Conservation (phyloP, 2,113 vertebrate genomes). For the Labeo rohita region DNA sequence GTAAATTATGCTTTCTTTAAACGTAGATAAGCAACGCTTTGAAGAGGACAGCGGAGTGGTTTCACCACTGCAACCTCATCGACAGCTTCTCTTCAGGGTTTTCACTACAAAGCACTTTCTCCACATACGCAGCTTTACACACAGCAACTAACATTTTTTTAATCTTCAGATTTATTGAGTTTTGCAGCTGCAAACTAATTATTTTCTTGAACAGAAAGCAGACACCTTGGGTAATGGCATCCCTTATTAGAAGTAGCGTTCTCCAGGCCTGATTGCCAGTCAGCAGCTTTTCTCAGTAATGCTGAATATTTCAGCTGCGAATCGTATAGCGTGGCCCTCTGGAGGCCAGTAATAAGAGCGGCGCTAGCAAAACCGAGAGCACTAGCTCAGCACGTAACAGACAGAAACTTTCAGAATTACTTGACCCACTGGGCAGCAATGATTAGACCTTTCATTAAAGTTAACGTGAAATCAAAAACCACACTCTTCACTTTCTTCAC, state of each 20-base stretch:
- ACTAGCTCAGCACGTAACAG: slow-evolving; percentile 32
- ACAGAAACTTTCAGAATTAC: slow-evolving; percentile 34
- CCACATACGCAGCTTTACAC: not conserved
- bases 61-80: not conserved
- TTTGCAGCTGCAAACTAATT: slow-evolving; percentile 10
- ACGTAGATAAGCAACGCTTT: not conserved
- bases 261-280: slow-evolving; percentile 24
- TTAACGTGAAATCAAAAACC: not conserved
- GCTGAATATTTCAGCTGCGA: slow-evolving; percentile 30
- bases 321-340: slow-evolving; percentile 30
- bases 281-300: slow-evolving; percentile 26
- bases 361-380: slow-evolving; percentile 30
- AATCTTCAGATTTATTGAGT: slow-evolving; percentile 31
- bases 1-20: not conserved
- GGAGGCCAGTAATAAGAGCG: slow-evolving; percentile 29
- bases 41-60: not conserved
- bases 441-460: not conserved
- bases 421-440: not conserved
- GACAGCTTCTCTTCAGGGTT: slow-evolving; percentile 1
- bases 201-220: slow-evolving; percentile 20
- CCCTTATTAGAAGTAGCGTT: slow-evolving; percentile 25
- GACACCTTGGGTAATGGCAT: slow-evolving; percentile 32
- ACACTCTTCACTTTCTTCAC: not conserved
- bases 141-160: not conserved
- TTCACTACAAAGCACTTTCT: slow-evolving; percentile 16